phyloP scores from a whole-genome alignment of 2,888 invertebrate species.

The Drosophila antonietae region DNA sequence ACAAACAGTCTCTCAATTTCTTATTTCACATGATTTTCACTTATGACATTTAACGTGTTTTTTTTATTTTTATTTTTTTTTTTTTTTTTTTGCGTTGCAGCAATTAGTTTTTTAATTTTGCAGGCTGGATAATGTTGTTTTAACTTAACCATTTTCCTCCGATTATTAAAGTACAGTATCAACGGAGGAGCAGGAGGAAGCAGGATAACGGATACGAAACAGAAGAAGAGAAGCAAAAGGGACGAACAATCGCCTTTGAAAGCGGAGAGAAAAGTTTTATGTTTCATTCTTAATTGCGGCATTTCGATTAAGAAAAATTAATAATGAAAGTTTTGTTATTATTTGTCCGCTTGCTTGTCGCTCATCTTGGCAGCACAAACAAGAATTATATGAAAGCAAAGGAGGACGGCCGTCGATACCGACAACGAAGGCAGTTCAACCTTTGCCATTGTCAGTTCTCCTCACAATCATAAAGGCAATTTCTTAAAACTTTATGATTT shows the following conservation, averaged over 20 bases:
- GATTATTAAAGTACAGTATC: slow-evolving; percentile 50
- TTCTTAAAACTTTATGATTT: slow-evolving; percentile 17
- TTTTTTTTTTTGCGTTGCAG: slow-evolving; percentile 39
- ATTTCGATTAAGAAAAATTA: slow-evolving; percentile 79
- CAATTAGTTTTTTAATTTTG: slow-evolving; percentile 62
- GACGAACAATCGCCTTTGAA: slow-evolving; percentile 31
- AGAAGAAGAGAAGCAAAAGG: slow-evolving; percentile 16
- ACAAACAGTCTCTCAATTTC: slow-evolving; percentile 32
- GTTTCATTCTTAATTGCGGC: slow-evolving; percentile 72
- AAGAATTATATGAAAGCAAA: slow-evolving; percentile 39
- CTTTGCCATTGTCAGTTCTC: slow-evolving; percentile 3
- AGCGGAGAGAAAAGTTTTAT: slow-evolving; percentile 61
- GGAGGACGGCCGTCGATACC: slow-evolving; percentile 19
- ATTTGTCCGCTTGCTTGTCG: slow-evolving; percentile 42
- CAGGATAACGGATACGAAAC: slow-evolving; percentile 17
- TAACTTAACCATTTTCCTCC: slow-evolving; percentile 32
- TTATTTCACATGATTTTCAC: slow-evolving; percentile 32
- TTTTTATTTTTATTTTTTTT: slow-evolving; percentile 28
- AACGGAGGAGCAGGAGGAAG: slow-evolving; percentile 18
- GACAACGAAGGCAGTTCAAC: slow-evolving; percentile 14
- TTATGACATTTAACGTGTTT: slow-evolving; percentile 13
- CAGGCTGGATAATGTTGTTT: slow-evolving; percentile 40
- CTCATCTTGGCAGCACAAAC: slow-evolving; percentile 31
- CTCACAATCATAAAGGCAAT: slow-evolving; percentile 4
- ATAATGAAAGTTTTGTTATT: slow-evolving; percentile 75